phyloP scores from a whole-genome alignment of 2,888 invertebrate genomes.

The Coecobrya sp. region DNA sequence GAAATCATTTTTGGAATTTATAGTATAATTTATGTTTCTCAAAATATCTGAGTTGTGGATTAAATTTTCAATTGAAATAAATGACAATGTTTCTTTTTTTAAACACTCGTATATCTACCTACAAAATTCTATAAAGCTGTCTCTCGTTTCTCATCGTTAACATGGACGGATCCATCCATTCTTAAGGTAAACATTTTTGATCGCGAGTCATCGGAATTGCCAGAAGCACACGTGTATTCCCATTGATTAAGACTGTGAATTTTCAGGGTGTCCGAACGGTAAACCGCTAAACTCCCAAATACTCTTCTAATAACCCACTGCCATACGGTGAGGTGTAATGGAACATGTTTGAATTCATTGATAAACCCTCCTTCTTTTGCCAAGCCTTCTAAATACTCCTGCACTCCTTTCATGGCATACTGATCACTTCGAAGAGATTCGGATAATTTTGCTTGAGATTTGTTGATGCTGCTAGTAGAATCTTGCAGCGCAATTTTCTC shows the following conservation, averaged over 20 bases:
- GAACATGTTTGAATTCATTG: conserved; percentile 39
- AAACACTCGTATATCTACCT: no score
- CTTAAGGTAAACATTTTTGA: conserved; percentile 37
- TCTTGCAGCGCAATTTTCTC: neutral
- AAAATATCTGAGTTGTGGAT: no score
- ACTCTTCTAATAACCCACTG: conserved; percentile 62
- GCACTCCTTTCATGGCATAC: conserved; percentile 54
- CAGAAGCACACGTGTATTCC: conserved; percentile 45
- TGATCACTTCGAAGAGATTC: conserved; percentile 42
- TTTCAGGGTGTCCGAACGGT: conserved; percentile 20
- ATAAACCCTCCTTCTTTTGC: conserved; percentile 27
- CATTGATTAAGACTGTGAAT: neutral
- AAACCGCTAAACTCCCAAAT: conserved; percentile 57
- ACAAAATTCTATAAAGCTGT: neutral
- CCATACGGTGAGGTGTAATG: conserved; percentile 54
- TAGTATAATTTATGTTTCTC: no score
- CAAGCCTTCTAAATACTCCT: conserved; percentile 47
- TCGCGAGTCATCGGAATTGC: neutral
- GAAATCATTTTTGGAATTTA: no score
- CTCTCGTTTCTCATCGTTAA: conserved; percentile 4
- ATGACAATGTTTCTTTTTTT: no score
- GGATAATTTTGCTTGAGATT: conserved; percentile 45
- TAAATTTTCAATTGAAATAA: no score
- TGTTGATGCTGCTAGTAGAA: neutral
- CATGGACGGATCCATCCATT: conserved; percentile 25